Percentiles rank a stretch among this genome's conserved stretches.
Conservation (phyloP, 1,140 invertebrate species). For the Nilaparvata lugens region DNA sequence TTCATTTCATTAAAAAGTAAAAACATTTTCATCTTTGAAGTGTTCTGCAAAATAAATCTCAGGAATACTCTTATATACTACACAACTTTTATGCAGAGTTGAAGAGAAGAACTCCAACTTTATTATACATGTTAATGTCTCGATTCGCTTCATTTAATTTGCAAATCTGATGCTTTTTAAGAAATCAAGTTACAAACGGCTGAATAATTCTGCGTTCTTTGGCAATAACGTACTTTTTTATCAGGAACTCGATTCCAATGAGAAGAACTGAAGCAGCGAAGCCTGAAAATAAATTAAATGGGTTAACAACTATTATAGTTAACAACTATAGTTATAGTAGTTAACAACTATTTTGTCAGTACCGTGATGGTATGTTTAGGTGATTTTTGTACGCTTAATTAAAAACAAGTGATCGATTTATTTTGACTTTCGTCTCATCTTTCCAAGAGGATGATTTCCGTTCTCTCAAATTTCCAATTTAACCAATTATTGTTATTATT, state of each 20-base stretch:
- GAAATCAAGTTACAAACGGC: slow-evolving; percentile 43
- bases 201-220: slow-evolving; percentile 45
- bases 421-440: background rate
- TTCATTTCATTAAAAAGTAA: too few relatives aligned
- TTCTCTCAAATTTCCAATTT: too few relatives aligned
- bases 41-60: too few relatives aligned
- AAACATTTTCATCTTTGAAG: too few relatives aligned
- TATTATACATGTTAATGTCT: too few relatives aligned
- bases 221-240: slow-evolving; percentile 37
- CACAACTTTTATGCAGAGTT: too few relatives aligned
- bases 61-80: too few relatives aligned
- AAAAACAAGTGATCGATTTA: background rate
- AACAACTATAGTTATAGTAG: background rate
- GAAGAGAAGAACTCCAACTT: too few relatives aligned
- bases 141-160: too few relatives aligned
- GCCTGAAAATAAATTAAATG: slow-evolving; percentile 38
- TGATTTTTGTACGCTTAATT: slow-evolving; percentile 8
- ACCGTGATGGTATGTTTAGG: background rate
- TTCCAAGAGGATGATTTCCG: slow-evolving; percentile 10
- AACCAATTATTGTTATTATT: too few relatives aligned
- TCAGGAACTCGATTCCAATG: slow-evolving; percentile 44
- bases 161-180: too few relatives aligned
- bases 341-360: slow-evolving; percentile 8
- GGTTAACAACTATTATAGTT: background rate
- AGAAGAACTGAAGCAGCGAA: slow-evolving; percentile 41